Evolutionary conservation across 2,888 invertebrate genomes (phyloP), one percentile per base, ranked within the genome.

Genomic region (Seladonia tumulorum): DNA sequence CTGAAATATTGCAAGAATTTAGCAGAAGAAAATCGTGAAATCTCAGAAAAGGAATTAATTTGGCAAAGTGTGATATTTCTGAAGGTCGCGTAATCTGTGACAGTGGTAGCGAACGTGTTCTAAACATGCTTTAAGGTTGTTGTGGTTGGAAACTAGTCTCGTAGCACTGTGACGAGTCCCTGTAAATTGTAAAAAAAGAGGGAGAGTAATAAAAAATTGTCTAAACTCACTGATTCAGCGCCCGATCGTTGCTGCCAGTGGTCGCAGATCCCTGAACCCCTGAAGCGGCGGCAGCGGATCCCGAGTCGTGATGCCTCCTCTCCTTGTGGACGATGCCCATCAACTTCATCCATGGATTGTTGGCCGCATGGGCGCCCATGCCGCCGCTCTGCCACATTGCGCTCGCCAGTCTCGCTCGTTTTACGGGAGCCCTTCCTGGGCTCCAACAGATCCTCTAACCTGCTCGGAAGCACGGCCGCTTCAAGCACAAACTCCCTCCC

Each of bases 311-410:
- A 94, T 97, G 97, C 83, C 91, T 87, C 88, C 97, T 95, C 94
- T 97, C 97, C 95, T 97, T 97, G 96, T 97, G 97, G 92, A 97
- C 97, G 94, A 97, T 97, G 94, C 97, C 97, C 97, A 97, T 97
- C 91, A 97, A 95, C 95, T 97, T 97, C 97, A 97, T 97, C 97
- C 97, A 97, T 93, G 97, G 97, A 95, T 97, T 97, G 96, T 97
- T 97, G 94, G 96, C 96, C 93, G 96, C 96, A 95, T 97, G 97
- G 95, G 97, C 96, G 94, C 97, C 97, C 96, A 97, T 97, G 95
- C 97, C 97, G 89, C 96, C 95, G 95, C 97, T 97, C 96, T 97
- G 97, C 97, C 97, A 97, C 97, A 97, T 97, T 95, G 96, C 94
- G 93, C 94, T 94, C 93, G 94, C 94, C 94, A 94, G 94, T 92